Evolutionary conservation across 2,888 invertebrate genomes (phyloP).

Genomic region (Trissonchulus latispiculum): DNA sequence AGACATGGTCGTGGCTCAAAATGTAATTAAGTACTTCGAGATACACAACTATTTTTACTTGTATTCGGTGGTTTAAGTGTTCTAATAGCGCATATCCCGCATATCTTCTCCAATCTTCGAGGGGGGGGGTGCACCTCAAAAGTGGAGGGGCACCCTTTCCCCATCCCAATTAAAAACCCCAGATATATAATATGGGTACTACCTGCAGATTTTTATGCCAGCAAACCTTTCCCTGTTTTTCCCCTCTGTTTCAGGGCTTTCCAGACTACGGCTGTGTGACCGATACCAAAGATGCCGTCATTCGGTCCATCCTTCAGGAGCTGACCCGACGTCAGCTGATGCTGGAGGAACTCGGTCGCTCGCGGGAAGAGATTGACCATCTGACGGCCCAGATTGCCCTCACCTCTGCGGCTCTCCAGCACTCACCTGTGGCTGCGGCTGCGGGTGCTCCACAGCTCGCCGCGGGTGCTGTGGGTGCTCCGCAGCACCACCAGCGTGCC

Average conservation of each 20-base stretch:
- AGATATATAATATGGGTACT: background rate
- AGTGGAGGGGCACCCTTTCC: no score
- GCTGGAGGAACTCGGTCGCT: background rate
- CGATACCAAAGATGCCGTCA: conserved; percentile 8
- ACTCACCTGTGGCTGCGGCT: background rate
- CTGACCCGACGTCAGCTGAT: background rate
- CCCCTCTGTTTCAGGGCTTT: conserved; percentile 1
- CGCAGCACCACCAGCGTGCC: no score
- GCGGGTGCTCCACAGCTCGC: background rate
- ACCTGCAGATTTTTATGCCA: background rate
- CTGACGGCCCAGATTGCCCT: background rate
- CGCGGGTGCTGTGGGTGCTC: no score
- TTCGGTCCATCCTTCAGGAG: background rate
- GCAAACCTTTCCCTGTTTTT: background rate
- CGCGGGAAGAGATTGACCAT: background rate
- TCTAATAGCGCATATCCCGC: no score
- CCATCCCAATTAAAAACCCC: no score
- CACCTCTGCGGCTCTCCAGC: no score
- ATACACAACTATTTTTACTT: no score
- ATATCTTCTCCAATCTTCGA: no score
- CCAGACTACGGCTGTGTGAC: background rate
- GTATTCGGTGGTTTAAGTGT: no score
- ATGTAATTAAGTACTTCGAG: no score
- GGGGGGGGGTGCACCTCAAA: no score
- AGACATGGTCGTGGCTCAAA: no score